Evolutionary conservation across 1,140 invertebrate genomes (phyloP), one percentile per base, ranked within the genome.

Genomic region (Drosophila nigromelanica): DNA sequence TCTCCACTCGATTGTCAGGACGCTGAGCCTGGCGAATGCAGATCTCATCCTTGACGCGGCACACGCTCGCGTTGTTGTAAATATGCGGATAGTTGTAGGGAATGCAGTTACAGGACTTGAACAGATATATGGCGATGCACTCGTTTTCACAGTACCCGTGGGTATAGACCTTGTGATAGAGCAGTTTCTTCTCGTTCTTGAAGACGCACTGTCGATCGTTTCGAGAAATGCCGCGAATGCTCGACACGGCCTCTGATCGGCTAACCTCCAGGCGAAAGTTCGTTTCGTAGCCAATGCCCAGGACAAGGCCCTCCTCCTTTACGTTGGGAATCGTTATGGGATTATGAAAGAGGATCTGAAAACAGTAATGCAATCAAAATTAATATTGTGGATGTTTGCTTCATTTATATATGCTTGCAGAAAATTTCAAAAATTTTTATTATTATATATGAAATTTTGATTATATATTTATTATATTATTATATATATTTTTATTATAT

Each of bases 251-350:
- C 71, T 95, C 94, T 3, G 93, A 92, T 62, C 96, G 93, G 14
- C 92, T 93, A 0, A 95, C 95, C 14, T 93, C 92, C 4, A 96
- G 94, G 2, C 94, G 94, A 18, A 95, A 93, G 14, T 95, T 91
- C 0, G 94, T 94, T 80, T 96, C 96, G 27, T 93, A 92, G 1
- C 96, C 95, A 0, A 95, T 94, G 0, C 93, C 93, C 43, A 96
- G 91, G 0, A 95, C 92, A 37, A 95, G 94, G 1, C 95, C 95
- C 54, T 95, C 94, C 76, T 96, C 95, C 3, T 94, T 93, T n/a
- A 96, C 94, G 79, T 95, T 95, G 2, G 96, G 96, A 0, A 94
- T 94, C 89, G 96, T 95, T 1, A 95, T 94, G 0, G 96, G 95
- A 90, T 94, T 96, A 59, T 96, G 95, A 2, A 96, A 92, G 8